phyloP scores from a whole-genome alignment of 2,113 vertebrate species.

The Gasterosteus nipponicus region DNA sequence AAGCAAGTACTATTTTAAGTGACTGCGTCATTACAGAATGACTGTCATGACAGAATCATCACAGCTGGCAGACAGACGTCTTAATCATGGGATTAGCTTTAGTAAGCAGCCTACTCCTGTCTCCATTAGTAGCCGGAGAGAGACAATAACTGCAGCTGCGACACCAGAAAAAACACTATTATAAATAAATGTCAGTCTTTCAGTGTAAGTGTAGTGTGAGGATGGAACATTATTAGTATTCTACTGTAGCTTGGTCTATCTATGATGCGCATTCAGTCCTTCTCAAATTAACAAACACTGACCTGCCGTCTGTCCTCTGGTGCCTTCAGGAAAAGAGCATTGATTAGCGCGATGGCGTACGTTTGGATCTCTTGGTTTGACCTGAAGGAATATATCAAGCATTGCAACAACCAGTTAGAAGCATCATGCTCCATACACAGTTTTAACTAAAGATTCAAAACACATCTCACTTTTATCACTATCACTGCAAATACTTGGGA shows the following conservation, averaged over 20 bases:
- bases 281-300: slow-evolving; percentile 58
- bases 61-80: slow-evolving; percentile 66
- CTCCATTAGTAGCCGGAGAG: slow-evolving; percentile 9
- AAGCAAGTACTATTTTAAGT: slow-evolving; percentile 29
- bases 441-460: neutral
- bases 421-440: slow-evolving; percentile 67
- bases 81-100: slow-evolving; percentile 22
- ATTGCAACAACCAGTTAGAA: slow-evolving; percentile 79
- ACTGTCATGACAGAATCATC: slow-evolving; percentile 45
- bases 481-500: neutral
- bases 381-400: slow-evolving; percentile 79
- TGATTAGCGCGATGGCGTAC: slow-evolving; percentile 97
- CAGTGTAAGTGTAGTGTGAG: slow-evolving; percentile 20
- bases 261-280: slow-evolving; percentile 2
- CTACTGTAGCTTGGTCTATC: slow-evolving; percentile 3
- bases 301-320: slow-evolving; percentile 98
- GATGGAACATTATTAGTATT: slow-evolving; percentile 34
- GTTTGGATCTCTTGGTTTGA: slow-evolving; percentile 99
- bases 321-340: slow-evolving; percentile 97
- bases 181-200: slow-evolving; percentile 20
- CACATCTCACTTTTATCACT: neutral
- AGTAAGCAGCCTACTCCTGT: slow-evolving; percentile 26
- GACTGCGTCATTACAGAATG: slow-evolving; percentile 23
- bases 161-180: neutral
- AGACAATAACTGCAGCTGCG: slow-evolving; percentile 34